Base-by-base conservation (phyloP, 2,797 vertebrate species). In the Sebastes diaconus region DNA sequence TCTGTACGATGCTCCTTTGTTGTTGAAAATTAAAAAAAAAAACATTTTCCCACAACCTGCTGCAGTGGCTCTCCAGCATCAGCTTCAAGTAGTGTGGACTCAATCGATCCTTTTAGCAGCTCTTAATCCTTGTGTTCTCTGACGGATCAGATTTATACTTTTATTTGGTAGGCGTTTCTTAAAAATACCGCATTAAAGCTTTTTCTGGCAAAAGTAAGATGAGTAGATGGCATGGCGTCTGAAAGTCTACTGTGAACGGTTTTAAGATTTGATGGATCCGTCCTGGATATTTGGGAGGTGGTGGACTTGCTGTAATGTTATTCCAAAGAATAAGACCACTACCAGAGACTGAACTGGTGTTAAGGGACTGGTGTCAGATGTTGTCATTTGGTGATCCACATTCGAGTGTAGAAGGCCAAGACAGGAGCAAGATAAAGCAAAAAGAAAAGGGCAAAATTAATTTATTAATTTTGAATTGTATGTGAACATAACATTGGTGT, bases 401-500 rank as follows among this genome's bases (percentile, higher is more conserved):
- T 64, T 70, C 27, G 16, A 75, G 55, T 58, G 73, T 78, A 22
- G 20, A 57, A 59, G 8, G 29, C 36, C 59, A 79, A 70, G 64
- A 55, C 73, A 68, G 70, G 78, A 70, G 74, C 50, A 29, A 24
- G 79, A 57, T 14, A 34, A 74, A 66, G 65, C 22, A 10, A 67
- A 71, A 64, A 12, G 68, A 89, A 93, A 94, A 78, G 93, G 94
- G 94, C 95, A 94, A 93, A 92, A 94, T 94, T 89, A 95, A 94
- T 86, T 92, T 88, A 95, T 96, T 94, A 93, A 95, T 95, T 92
- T 94, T 94, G 95, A 96, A 78, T 36, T 97, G 97, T 97, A 87
- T 96, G 97, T 98, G 96, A 95, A 93, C 96, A 95, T 94, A 96
- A 96, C 94, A 94, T 97, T 96, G 95, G 95, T 98, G 97, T 99